Evolutionary conservation across 2,113 vertebrate genomes (phyloP).

Genomic region (Phalacrocorax aristotelis): DNA sequence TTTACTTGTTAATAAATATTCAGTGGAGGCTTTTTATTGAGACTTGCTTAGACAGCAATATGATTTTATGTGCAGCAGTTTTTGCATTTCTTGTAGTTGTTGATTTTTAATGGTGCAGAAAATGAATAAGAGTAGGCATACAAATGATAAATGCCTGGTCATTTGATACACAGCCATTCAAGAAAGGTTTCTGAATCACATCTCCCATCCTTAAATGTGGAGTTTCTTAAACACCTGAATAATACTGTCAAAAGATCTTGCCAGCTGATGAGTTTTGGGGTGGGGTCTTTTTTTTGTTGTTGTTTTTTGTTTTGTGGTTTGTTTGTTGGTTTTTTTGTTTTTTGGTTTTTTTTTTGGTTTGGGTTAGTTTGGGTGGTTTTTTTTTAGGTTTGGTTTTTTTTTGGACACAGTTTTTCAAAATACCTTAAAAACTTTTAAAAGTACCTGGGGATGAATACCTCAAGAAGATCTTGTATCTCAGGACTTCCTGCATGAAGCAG

Average conservation of each 20-base stretch:
- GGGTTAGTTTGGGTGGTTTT: no score
- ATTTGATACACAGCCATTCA: not conserved
- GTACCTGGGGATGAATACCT: not conserved
- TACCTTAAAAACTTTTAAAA: not conserved
- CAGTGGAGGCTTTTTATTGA: not conserved
- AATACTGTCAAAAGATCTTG: not conserved
- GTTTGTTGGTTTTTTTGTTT: no score
- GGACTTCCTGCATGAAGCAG: not conserved
- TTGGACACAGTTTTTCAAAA: not conserved
- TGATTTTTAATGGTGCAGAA: not conserved
- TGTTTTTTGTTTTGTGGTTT: no score
- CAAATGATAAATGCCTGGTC: not conserved
- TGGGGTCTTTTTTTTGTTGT: not conserved
- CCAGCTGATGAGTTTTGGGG: not conserved
- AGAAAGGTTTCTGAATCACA: not conserved
- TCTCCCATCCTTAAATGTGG: not conserved
- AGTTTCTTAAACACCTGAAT: not conserved
- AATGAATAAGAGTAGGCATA: not conserved
- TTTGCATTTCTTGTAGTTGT: not conserved
- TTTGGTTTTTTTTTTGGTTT: no score
- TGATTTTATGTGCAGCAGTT: not conserved
- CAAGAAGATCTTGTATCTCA: not conserved
- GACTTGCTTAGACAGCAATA: not conserved
- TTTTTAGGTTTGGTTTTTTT: not conserved
- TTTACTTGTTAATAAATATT: not conserved